A percentile compares a stretch with the other conserved stretches of the same genome.
These are phyloP conservation scores for Atethmia centrago DNA, from an alignment of 2,888 invertebrate genomes.

Conservation along the genomic window DNA sequence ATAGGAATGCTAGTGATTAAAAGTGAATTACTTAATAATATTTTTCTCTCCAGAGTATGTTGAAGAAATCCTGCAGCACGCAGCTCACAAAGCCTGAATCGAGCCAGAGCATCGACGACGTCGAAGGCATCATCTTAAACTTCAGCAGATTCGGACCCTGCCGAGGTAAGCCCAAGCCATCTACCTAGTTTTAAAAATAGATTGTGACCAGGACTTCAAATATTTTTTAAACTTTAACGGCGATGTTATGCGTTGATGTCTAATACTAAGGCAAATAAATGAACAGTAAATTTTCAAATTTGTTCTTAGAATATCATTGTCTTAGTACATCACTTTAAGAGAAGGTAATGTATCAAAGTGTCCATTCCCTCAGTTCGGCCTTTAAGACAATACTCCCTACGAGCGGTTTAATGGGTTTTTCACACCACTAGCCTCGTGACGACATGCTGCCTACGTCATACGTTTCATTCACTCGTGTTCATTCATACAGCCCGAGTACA, in stretches of 20 bases:
- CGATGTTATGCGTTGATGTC: slow-evolving; percentile 24
- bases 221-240: background rate
- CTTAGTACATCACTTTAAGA: background rate
- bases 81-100: slow-evolving; percentile 83
- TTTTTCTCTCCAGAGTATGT: slow-evolving; percentile 72
- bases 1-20: slow-evolving; percentile 13
- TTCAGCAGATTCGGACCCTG: slow-evolving; percentile 78
- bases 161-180: slow-evolving; percentile 71
- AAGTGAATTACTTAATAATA: background rate
- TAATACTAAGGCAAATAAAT: slow-evolving; percentile 14
- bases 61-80: slow-evolving; percentile 84
- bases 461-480: slow-evolving; percentile 38
- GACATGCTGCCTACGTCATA: slow-evolving; percentile 31
- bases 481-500: slow-evolving; percentile 33
- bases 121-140: slow-evolving; percentile 84
- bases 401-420: slow-evolving; percentile 24
- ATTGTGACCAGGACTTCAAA: background rate
- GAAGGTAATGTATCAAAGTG: slow-evolving; percentile 12
- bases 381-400: slow-evolving; percentile 21
- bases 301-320: background rate
- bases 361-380: slow-evolving; percentile 3
- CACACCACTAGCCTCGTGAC: slow-evolving; percentile 20
- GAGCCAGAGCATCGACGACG: slow-evolving; percentile 80
- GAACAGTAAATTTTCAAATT: background rate
- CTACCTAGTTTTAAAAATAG: background rate